A percentile compares a stretch with the other conserved stretches of the same genome.
phyloP scores from a whole-genome alignment of 2,888 invertebrate genomes.

The Dicycla oo region DNA sequence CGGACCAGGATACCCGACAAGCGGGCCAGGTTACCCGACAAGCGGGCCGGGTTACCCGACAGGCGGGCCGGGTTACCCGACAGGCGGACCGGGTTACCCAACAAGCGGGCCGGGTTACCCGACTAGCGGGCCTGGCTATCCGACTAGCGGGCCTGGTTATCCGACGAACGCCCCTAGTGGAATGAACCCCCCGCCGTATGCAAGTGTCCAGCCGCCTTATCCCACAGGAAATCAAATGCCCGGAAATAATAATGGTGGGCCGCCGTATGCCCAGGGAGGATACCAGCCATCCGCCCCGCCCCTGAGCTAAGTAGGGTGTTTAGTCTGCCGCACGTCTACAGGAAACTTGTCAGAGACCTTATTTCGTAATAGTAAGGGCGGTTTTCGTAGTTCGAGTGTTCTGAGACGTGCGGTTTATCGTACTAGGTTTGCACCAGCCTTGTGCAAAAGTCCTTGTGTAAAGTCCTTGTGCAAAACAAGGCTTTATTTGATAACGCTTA shows the following conservation, averaged over 20 bases:
- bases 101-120: too few species aligned
- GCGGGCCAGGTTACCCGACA: conserved; percentile 7
- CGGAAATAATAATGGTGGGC: neutral
- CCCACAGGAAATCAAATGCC: conserved; percentile 21
- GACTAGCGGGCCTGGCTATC: too few species aligned
- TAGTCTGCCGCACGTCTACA: neutral
- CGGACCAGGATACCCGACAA: neutral
- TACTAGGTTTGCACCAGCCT: neutral
- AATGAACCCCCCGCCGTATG: conserved; percentile 18
- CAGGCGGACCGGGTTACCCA: conserved; percentile 12
- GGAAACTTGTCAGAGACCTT: neutral
- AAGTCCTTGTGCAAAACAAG: conserved; percentile 1
- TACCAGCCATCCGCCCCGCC: conserved; percentile 54
- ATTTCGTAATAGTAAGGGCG: too few species aligned
- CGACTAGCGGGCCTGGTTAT: conserved; percentile 14
- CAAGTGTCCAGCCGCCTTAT: conserved; percentile 12
- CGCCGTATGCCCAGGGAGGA: conserved; percentile 21
- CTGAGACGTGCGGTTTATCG: neutral
- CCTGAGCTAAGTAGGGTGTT: conserved; percentile 12
- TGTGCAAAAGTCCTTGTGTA: too few species aligned
- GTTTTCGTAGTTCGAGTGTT: neutral
- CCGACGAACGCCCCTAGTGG: conserved; percentile 11
- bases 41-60: conserved; percentile 2
- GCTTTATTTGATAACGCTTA: conserved; percentile 21
- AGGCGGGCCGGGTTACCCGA: conserved; percentile 5